phyloP scores from a whole-genome alignment of 2,797 vertebrate genomes.

The Caiman crocodilus region DNA sequence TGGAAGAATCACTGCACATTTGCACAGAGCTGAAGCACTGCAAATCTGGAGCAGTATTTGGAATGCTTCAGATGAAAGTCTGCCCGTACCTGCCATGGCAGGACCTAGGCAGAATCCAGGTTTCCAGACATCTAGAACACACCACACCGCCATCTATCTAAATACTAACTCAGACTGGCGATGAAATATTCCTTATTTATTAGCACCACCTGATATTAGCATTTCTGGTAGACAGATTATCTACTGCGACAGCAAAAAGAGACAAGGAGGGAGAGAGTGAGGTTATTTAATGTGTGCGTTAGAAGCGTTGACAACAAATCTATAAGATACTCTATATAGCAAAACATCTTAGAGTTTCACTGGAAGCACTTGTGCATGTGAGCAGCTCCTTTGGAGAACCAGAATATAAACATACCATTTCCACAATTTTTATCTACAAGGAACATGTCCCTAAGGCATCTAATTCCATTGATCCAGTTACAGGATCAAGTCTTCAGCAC shows the following conservation, averaged over 20 bases:
- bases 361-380: not conserved
- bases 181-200: not conserved
- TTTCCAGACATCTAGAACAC: not conserved
- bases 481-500: not conserved
- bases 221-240: not conserved
- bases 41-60: no score
- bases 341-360: not conserved
- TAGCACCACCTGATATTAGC: not conserved
- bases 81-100: not conserved
- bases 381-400: not conserved
- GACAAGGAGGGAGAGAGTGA: not conserved
- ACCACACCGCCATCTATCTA: not conserved
- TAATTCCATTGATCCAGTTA: conserved; percentile 12
- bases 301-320: not conserved
- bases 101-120: not conserved
- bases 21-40: no score
- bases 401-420: not conserved
- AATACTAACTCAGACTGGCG: not conserved
- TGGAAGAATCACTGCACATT: no score
- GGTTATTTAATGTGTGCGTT: not conserved
- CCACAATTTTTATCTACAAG: not conserved
- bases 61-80: no score
- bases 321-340: not conserved
- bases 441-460: not conserved
- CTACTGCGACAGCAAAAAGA: not conserved